Base-by-base conservation (phyloP, 2,113 vertebrate species). In the Lagenorhynchus albirostris region DNA sequence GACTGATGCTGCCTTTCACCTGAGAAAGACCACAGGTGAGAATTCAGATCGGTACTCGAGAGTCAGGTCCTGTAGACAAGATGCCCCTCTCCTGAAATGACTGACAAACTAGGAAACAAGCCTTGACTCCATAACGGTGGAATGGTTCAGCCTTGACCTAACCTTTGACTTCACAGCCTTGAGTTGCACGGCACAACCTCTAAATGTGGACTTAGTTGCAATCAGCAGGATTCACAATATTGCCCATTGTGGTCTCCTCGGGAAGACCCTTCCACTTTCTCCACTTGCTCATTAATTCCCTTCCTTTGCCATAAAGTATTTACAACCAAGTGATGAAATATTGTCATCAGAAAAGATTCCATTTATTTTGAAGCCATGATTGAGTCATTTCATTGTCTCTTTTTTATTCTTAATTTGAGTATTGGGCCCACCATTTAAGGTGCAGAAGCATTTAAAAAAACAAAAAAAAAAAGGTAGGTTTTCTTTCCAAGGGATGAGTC, bases 301-400 rank as follows among this genome's bases (percentile, higher is more conserved):
- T 77, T 76, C 94, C n/a, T 91, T 84, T 76, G 12, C 26, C 53
- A 18, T 91, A 77, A 91, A 91, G 95, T 85, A 58, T 55, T 83
- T 73, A 60, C 9, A 65, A 65, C 11, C 17, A 58, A 88, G 91
- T 36, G 79, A 41, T 58, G 13, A 92, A 20, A 4, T 68, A 8
- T 9, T 85, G 8, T 23, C 36, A 44, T 60, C 76, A 82, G 20
- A 55, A 89, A 82, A 96, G 4, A 3, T 21, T 55, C 1, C 36
- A 11, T 36, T 96, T 80, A 33, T 47, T 44, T 65, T 55, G 47
- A 96, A 87, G 55, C n/a, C 70, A 70, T 41, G 25, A 18, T 31
- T 53, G 55, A 95, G 58, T 71, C 17, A 58, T 67, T 94, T 76
- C 5, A 33, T 18, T 71, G 13, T 50, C 31, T 36, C 29, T 33